Conservation (phyloP, 1,140 invertebrate genomes). For the Ylistrum balloti region DNA sequence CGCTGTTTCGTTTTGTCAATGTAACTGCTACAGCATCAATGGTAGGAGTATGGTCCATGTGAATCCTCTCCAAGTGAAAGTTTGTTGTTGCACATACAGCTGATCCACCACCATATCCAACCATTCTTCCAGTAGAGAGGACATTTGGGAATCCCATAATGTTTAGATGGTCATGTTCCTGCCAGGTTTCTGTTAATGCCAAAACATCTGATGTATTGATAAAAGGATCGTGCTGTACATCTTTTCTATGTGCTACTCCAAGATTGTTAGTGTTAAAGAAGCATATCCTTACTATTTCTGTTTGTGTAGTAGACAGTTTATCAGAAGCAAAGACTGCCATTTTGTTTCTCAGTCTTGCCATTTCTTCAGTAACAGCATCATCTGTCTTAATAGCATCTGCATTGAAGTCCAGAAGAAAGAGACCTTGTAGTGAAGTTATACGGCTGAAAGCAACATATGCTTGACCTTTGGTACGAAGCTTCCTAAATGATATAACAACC, state of each 20-base stretch:
- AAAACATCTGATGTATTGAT: neutral
- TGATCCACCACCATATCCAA: too few species aligned
- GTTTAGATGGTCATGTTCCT: too few species aligned
- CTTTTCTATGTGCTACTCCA: neutral
- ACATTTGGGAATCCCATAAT: too few species aligned
- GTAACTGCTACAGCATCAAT: conserved; percentile 32
- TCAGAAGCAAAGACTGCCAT: neutral
- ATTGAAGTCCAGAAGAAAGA: conserved; percentile 48
- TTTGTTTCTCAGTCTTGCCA: conserved; percentile 30
- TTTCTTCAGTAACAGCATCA: conserved; percentile 46
- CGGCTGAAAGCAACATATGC: conserved; percentile 55
- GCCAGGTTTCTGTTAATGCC: too few species aligned
- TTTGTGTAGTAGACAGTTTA: neutral
- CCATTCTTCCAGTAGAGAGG: too few species aligned
- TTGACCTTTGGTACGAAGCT: conserved; percentile 43
- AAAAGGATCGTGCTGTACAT: conserved; percentile 14
- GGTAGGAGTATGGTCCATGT: neutral
- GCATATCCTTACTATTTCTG: neutral
- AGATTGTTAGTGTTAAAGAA: neutral
- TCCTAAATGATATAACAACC: conserved; percentile 41
- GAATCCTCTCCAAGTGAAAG: too few species aligned
- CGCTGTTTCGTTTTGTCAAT: neutral
- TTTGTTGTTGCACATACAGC: too few species aligned
- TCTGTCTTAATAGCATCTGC: neutral
- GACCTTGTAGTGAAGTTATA: conserved; percentile 37